Evolutionary conservation across 2,797 vertebrate species (phyloP).

Genomic region (Phaenicophaeus curvirostris): DNA sequence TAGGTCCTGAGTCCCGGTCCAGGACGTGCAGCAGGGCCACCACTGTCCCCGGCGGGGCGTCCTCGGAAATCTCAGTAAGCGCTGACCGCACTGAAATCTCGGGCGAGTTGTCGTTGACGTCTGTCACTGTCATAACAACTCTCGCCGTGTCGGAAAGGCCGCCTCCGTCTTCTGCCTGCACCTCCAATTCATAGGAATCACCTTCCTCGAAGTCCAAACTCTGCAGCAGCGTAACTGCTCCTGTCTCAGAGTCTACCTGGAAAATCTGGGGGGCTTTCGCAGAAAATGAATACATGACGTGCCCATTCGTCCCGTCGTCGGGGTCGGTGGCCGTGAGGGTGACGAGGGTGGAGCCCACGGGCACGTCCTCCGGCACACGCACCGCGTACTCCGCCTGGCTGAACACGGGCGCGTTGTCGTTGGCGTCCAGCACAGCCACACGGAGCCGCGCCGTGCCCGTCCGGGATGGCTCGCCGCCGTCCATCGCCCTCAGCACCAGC

Average conservation of each 20-base stretch:
- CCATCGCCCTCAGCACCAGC: slow-evolving; percentile 80
- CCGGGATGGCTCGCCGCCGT: slow-evolving; percentile 80
- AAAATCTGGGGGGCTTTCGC: background rate
- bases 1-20: slow-evolving; percentile 61
- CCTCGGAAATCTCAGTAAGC: too few relatives aligned
- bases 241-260: too few relatives aligned
- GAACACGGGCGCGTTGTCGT: slow-evolving; percentile 93
- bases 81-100: too few relatives aligned
- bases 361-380: background rate
- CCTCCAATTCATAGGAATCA: too few relatives aligned
- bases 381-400: slow-evolving; percentile 48
- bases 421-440: slow-evolving; percentile 85
- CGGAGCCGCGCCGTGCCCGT: slow-evolving; percentile 79
- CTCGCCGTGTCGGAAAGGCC: too few relatives aligned
- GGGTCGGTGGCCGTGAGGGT: slow-evolving; percentile 79
- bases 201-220: too few relatives aligned
- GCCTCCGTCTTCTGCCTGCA: too few relatives aligned
- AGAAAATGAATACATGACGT: too few relatives aligned
- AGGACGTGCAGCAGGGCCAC: slow-evolving; percentile 80
- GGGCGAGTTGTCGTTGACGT: too few relatives aligned
- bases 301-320: slow-evolving; percentile 82
- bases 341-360: slow-evolving; percentile 70
- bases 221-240: too few relatives aligned
- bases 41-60: background rate
- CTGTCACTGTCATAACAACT: too few relatives aligned